These are phyloP conservation scores for Melinaea menophilus DNA, from an alignment of 2,888 invertebrate genomes.

Conservation along the genomic window DNA sequence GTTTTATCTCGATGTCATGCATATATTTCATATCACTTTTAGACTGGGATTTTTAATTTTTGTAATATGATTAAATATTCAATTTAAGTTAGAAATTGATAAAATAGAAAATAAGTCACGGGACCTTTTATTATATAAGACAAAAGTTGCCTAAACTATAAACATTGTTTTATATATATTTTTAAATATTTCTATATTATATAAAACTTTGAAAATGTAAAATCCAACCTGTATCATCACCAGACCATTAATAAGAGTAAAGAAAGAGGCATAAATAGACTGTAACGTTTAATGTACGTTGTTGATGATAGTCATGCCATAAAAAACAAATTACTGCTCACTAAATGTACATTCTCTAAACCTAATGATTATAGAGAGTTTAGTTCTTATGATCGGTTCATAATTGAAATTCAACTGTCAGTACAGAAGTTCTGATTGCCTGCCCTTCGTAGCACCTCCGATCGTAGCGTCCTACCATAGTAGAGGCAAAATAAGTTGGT, in stretches of 20 bases:
- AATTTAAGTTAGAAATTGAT: too few relatives aligned
- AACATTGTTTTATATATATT: too few relatives aligned
- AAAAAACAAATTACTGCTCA: background rate
- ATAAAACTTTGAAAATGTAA: background rate
- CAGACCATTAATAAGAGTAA: conserved; percentile 4
- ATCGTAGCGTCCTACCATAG: conserved; percentile 13
- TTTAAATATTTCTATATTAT: too few relatives aligned
- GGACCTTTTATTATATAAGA: too few relatives aligned
- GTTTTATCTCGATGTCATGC: too few relatives aligned
- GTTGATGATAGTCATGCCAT: background rate
- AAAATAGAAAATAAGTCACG: too few relatives aligned
- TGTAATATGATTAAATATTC: too few relatives aligned
- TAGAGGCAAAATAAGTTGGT: conserved; percentile 10
- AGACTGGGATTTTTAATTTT: too few relatives aligned
- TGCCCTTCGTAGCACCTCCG: conserved; percentile 23
- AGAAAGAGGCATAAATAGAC: conserved; percentile 6
- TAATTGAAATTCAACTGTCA: background rate
- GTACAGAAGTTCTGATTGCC: background rate
- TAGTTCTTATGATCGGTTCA: background rate
- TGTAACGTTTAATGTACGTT: conserved; percentile 5
- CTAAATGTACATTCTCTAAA: background rate
- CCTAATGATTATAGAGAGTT: too few relatives aligned
- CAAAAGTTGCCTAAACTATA: too few relatives aligned
- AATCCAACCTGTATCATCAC: background rate
- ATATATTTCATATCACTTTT: too few relatives aligned